phyloP scores from a whole-genome alignment of 2,113 vertebrate genomes.

The Gallinago paraguaiae region DNA sequence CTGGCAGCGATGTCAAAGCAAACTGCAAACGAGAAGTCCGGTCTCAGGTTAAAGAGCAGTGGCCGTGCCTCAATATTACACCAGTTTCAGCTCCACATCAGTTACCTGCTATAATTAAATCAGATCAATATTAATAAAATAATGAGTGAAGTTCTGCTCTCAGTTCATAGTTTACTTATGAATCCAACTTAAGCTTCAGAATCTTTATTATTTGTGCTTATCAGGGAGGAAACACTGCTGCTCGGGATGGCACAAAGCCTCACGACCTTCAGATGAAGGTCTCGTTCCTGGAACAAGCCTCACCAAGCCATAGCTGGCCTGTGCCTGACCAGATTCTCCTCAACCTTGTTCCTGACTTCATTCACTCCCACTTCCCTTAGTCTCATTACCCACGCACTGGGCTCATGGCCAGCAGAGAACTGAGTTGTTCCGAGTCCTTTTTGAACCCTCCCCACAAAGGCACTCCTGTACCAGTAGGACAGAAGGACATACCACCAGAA shows the following conservation, averaged over 20 bases:
- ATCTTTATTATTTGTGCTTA: neutral
- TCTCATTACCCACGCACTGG: neutral
- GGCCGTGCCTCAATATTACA: neutral
- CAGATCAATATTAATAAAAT: constrained; percentile 40
- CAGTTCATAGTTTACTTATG: neutral
- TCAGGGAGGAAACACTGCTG: neutral
- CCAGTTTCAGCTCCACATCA: neutral
- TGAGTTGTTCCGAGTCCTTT: neutral
- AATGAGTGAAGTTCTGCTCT: neutral
- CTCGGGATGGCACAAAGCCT: neutral
- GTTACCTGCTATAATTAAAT: neutral
- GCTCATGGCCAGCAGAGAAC: neutral
- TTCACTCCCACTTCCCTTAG: neutral
- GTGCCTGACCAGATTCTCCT: neutral
- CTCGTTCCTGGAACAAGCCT: neutral
- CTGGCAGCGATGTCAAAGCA: neutral
- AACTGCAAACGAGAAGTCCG: neutral
- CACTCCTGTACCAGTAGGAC: neutral
- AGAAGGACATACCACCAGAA: neutral
- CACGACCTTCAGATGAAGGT: neutral
- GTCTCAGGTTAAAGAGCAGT: neutral
- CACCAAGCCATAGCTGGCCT: neutral
- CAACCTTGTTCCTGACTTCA: neutral
- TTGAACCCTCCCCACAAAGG: neutral
- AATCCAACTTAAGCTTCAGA: neutral